phyloP scores from a whole-genome alignment of 2,797 vertebrate genomes.

The Cuculus canorus region DNA sequence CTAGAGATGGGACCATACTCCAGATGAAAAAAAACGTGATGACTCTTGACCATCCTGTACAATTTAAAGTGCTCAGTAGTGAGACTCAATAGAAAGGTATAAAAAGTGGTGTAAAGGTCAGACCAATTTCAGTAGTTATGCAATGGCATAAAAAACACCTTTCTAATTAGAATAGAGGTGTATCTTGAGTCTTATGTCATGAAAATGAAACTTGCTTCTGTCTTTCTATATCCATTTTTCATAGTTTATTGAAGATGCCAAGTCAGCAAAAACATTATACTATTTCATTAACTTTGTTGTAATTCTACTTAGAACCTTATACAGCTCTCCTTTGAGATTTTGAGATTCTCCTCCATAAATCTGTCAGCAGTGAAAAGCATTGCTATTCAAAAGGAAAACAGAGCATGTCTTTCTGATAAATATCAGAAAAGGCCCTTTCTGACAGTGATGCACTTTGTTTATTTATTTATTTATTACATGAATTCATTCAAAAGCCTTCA shows the following conservation, averaged over 20 bases:
- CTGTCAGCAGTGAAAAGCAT: background rate
- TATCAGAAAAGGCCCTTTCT: slow-evolving; percentile 24
- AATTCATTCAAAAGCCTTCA: background rate
- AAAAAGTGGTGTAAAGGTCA: background rate
- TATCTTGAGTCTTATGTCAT: background rate
- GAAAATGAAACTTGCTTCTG: background rate
- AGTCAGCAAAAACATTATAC: background rate
- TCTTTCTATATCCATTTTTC: background rate
- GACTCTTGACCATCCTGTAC: background rate
- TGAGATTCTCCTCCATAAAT: background rate
- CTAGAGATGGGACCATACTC: background rate
- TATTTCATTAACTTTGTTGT: background rate
- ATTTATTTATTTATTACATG: background rate
- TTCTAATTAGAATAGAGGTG: background rate
- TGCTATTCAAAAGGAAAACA: slow-evolving; percentile 20
- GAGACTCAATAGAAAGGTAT: background rate
- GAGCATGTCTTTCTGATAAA: background rate
- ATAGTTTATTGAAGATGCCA: background rate
- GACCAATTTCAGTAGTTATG: background rate
- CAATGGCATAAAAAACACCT: background rate
- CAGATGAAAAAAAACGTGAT: background rate
- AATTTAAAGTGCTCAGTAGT: background rate
- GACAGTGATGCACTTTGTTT: background rate
- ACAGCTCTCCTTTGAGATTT: background rate
- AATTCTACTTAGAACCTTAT: slow-evolving; percentile 28